Conservation (phyloP, 53 echinoderm and acorn worm genomes). For the Patiria pectinifera region DNA sequence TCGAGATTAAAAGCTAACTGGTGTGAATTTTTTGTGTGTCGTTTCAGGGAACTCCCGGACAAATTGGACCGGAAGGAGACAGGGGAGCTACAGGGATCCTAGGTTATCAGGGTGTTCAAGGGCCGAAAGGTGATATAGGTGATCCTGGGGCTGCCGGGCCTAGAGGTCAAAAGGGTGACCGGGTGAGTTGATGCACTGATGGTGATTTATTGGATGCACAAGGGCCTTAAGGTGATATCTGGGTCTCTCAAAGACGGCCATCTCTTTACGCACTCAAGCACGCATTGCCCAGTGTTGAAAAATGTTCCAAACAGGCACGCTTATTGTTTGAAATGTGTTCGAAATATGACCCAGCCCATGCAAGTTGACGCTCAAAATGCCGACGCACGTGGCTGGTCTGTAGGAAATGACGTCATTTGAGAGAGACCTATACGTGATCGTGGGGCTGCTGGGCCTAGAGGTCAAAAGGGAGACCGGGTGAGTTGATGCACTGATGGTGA, state of each 20-base stretch:
- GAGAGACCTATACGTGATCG: neutral
- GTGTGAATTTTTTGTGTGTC: constrained; percentile 18
- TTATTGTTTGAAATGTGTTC: too few relatives aligned
- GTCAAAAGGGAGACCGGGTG: neutral
- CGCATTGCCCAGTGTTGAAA: too few relatives aligned
- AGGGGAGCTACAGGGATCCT: constrained; percentile 55
- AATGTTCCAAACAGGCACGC: too few relatives aligned
- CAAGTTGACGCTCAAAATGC: too few relatives aligned
- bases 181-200: neutral
- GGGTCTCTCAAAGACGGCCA: too few relatives aligned
- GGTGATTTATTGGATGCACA: too few relatives aligned
- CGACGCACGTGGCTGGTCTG: too few relatives aligned
- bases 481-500: neutral
- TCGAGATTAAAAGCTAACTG: neutral
- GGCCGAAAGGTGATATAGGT: constrained; percentile 64
- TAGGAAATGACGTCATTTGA: too few relatives aligned
- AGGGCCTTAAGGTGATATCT: too few relatives aligned
- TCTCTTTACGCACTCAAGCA: too few relatives aligned
- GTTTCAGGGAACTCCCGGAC: constrained; percentile 68
- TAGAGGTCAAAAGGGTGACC: neutral
- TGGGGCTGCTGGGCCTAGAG: too few relatives aligned
- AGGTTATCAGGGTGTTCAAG: constrained; percentile 63
- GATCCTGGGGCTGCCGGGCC: neutral
- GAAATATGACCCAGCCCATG: too few relatives aligned
- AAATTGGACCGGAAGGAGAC: constrained; percentile 64